phyloP scores from a whole-genome alignment of 2,113 vertebrate species.

The Limanda limanda region DNA sequence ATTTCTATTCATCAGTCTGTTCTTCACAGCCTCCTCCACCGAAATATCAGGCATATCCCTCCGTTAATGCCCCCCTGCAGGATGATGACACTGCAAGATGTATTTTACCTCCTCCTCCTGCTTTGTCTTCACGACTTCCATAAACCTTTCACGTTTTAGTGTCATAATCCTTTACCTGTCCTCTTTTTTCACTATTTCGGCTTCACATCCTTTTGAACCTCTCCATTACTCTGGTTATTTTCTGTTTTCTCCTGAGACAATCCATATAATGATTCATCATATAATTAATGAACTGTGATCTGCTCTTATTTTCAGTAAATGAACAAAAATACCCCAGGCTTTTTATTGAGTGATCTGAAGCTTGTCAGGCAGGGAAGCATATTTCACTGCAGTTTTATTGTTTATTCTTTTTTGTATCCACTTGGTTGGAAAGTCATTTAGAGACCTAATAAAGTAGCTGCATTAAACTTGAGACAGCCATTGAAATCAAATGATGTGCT shows the following conservation, averaged over 20 bases:
- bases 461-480: background rate
- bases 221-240: background rate
- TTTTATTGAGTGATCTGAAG: background rate
- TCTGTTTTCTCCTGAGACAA: slow-evolving; percentile 3
- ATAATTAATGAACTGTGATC: background rate
- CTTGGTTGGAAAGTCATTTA: background rate
- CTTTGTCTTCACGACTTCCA: background rate
- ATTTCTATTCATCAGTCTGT: slow-evolving; percentile 37
- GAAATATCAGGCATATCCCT: slow-evolving; percentile 19
- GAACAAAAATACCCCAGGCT: background rate
- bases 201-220: slow-evolving; percentile 6
- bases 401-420: background rate
- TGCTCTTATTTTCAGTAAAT: slow-evolving; percentile 1
- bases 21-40: slow-evolving; percentile 19
- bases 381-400: background rate
- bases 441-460: background rate
- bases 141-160: too few relatives aligned
- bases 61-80: slow-evolving; percentile 16
- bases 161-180: too few relatives aligned
- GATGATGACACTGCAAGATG: slow-evolving; percentile 4
- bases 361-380: slow-evolving; percentile 1
- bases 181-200: background rate
- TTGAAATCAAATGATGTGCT: background rate
- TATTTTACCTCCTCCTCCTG: background rate
- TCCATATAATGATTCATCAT: slow-evolving; percentile 6